A percentile compares a stretch with the other conserved stretches of the same genome.
Evolutionary conservation across 2,888 invertebrate genomes (phyloP).

Genomic region (Odontomyia ornata): DNA sequence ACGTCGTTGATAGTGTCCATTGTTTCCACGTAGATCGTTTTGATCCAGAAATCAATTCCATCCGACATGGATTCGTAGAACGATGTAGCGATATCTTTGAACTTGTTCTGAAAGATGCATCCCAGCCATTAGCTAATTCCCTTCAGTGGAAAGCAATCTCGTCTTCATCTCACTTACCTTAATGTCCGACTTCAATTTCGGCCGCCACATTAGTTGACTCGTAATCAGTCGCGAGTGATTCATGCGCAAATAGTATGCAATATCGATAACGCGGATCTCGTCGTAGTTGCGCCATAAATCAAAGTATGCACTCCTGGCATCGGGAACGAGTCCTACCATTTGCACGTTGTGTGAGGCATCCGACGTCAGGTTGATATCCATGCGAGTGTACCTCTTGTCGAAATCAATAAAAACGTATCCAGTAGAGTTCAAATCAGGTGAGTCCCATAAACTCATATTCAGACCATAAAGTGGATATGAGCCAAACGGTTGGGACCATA

Average conservation of each 20-base stretch:
- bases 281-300: slow-evolving; percentile 86
- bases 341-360: slow-evolving; percentile 74
- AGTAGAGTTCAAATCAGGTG: slow-evolving; percentile 68
- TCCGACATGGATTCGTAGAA: slow-evolving; percentile 67
- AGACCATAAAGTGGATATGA: slow-evolving; percentile 67
- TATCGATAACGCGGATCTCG: slow-evolving; percentile 79
- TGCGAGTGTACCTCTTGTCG: slow-evolving; percentile 69
- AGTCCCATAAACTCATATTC: slow-evolving; percentile 69
- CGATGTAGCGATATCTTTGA: slow-evolving; percentile 63
- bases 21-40: slow-evolving; percentile 75
- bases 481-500: slow-evolving; percentile 67
- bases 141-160: background rate
- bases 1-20: slow-evolving; percentile 73
- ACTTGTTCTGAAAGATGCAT: slow-evolving; percentile 59
- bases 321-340: slow-evolving; percentile 79
- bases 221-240: slow-evolving; percentile 86
- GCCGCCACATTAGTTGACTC: slow-evolving; percentile 82
- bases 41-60: slow-evolving; percentile 72
- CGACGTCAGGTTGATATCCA: slow-evolving; percentile 76
- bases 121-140: background rate
- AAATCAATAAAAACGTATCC: slow-evolving; percentile 71
- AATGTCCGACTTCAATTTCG: slow-evolving; percentile 73
- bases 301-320: slow-evolving; percentile 78
- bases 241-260: slow-evolving; percentile 79
- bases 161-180: slow-evolving; percentile 60